Percentiles rank a stretch among this genome's conserved stretches.
These are phyloP conservation scores for Taenaris catops DNA, from an alignment of 2,888 invertebrate genomes.

Conservation along the genomic window DNA sequence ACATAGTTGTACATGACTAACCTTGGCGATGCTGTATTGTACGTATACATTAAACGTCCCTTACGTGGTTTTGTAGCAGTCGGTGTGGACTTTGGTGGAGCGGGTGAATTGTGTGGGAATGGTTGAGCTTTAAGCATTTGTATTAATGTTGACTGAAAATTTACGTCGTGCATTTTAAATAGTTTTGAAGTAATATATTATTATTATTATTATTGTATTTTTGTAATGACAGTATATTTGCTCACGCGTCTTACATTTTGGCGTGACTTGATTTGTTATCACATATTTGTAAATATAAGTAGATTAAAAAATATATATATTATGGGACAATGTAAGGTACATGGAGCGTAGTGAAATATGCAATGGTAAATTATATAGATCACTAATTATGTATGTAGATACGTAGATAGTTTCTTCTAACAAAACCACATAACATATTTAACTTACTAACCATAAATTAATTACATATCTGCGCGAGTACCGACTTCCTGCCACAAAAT, in stretches of 20 bases:
- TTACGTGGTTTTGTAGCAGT: constrained; percentile 37
- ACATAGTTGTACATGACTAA: constrained; percentile 47
- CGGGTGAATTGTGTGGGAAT: constrained; percentile 33
- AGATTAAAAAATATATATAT: constrained; percentile 2
- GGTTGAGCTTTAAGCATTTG: constrained; percentile 20
- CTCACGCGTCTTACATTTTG: constrained; percentile 74
- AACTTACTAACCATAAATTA: constrained; percentile 33
- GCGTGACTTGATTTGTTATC: constrained; percentile 43
- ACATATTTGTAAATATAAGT: constrained; percentile 1
- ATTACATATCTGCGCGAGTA: constrained; percentile 57
- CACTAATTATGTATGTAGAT: constrained; percentile 11
- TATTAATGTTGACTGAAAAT: constrained; percentile 7
- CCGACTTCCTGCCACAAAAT: constrained; percentile 74
- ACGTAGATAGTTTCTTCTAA: constrained; percentile 16
- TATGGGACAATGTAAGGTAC: constrained; percentile 10
- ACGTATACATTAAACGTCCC: constrained; percentile 37
- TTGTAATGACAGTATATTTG: constrained; percentile 30
- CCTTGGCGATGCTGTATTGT: constrained; percentile 42
- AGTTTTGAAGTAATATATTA: constrained; percentile 11
- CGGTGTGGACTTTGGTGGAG: constrained; percentile 43
- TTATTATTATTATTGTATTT: too few relatives aligned
- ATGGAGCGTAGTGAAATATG: constrained; percentile 10
- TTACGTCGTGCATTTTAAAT: constrained; percentile 9
- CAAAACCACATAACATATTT: constrained; percentile 12
- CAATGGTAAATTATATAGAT: constrained; percentile 7